phyloP scores from a whole-genome alignment of 1,140 invertebrate genomes.

The Ladona fulva region DNA sequence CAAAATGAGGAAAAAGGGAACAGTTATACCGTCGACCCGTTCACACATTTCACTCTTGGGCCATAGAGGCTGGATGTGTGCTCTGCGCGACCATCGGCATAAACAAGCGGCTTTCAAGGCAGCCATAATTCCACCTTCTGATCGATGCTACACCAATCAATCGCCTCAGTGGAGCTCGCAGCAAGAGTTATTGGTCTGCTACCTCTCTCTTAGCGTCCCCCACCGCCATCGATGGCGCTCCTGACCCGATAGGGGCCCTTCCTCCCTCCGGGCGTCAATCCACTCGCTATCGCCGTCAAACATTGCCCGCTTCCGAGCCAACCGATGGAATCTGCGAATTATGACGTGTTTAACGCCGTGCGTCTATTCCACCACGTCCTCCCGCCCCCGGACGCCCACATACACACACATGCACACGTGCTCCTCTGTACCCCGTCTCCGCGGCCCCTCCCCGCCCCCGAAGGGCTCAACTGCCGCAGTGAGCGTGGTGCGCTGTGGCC shows the following conservation, averaged over 20 bases:
- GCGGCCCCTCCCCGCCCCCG: not conserved
- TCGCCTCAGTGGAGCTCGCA: not conserved
- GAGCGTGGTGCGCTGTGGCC: not conserved
- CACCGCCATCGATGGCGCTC: not conserved
- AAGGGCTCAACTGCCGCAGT: not conserved
- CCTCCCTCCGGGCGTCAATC: not conserved
- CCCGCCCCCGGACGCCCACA: not conserved
- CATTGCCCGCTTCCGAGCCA: not conserved
- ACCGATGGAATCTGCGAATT: constrained; percentile 7
- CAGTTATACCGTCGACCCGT: not conserved
- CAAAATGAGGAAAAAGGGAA: not conserved
- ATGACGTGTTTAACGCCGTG: not conserved
- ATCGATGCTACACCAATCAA: not conserved
- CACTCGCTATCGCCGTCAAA: not conserved
- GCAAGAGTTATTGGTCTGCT: not conserved
- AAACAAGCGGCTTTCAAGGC: constrained; percentile 3
- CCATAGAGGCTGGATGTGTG: not conserved
- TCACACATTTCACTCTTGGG: not conserved
- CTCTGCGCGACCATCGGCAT: not conserved
- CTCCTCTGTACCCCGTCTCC: not conserved
- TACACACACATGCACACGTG: not conserved
- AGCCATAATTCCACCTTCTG: not conserved
- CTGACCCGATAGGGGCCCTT: not conserved
- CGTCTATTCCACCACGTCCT: not conserved
- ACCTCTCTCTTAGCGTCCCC: not conserved